phyloP scores from a whole-genome alignment of 2,797 vertebrate genomes.

The Sarcophilus harrisii region DNA sequence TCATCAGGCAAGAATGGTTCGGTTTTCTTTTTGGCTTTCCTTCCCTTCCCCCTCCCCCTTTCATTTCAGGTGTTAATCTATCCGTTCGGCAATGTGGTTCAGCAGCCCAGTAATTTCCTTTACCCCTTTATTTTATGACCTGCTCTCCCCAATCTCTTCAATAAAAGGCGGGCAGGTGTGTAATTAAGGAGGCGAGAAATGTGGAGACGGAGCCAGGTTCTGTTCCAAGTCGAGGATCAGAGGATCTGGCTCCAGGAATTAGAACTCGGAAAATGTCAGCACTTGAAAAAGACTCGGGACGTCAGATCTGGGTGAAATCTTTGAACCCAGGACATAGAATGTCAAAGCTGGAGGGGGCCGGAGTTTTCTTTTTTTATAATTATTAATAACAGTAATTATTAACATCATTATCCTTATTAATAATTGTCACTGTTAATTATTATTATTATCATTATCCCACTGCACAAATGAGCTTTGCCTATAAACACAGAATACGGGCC shows the following conservation, averaged over 20 bases:
- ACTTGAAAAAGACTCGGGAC: neutral
- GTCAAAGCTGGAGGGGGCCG: neutral
- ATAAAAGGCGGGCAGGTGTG: conserved; percentile 87
- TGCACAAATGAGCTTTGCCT: neutral
- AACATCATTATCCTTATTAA: neutral
- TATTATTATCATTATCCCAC: neutral
- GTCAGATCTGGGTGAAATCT: neutral
- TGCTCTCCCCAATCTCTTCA: conserved; percentile 81
- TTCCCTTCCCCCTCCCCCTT: neutral
- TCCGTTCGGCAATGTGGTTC: conserved; percentile 82
- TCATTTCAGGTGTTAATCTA: conserved; percentile 82
- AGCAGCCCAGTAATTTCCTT: conserved; percentile 87
- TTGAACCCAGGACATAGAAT: neutral
- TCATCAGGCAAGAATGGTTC: neutral
- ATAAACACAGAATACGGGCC: neutral
- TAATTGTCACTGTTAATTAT: neutral
- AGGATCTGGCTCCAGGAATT: neutral
- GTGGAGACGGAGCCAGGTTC: conserved; percentile 78
- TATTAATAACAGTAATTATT: neutral
- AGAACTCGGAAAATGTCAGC: neutral
- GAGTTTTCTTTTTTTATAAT: neutral
- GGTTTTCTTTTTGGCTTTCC: conserved; percentile 3
- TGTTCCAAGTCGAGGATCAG: conserved; percentile 42
- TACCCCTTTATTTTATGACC: conserved; percentile 82
- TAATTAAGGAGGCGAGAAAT: conserved; percentile 87